phyloP scores from a whole-genome alignment of 1,140 invertebrate genomes.

The Nomia melanderi region DNA sequence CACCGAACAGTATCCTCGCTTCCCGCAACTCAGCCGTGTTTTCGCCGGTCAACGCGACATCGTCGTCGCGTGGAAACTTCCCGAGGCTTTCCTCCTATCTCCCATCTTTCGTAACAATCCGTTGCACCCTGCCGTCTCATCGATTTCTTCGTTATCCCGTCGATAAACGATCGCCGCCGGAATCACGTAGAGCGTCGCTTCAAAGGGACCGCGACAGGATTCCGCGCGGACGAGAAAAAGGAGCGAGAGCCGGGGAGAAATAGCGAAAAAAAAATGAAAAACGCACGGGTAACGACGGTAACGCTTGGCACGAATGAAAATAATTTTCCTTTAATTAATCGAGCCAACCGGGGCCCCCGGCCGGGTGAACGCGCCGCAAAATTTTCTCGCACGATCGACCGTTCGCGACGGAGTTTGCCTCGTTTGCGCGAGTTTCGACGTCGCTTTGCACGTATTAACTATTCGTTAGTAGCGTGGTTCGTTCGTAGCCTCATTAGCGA shows the following conservation, averaged over 20 bases:
- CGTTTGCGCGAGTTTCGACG: constrained; percentile 58
- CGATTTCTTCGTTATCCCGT: too few species aligned
- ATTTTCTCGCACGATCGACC: constrained; percentile 59
- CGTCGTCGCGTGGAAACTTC: too few species aligned
- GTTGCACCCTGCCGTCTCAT: too few species aligned
- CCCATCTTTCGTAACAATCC: too few species aligned
- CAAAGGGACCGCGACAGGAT: neutral
- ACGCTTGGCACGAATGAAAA: neutral
- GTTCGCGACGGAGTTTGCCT: constrained; percentile 46
- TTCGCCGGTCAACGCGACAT: too few species aligned
- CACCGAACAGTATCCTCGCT: too few species aligned
- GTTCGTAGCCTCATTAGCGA: constrained; percentile 65
- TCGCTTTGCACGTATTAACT: constrained; percentile 64
- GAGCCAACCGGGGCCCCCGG: neutral
- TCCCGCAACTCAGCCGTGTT: too few species aligned
- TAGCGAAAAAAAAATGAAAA: neutral
- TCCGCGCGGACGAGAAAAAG: too few species aligned
- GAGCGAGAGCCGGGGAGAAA: too few species aligned
- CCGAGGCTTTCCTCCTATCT: too few species aligned
- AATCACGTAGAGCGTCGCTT: too few species aligned
- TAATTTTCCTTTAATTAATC: constrained; percentile 45
- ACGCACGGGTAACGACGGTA: neutral
- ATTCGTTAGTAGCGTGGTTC: constrained; percentile 60
- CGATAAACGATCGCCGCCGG: too few species aligned
- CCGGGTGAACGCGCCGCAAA: constrained; percentile 3